Percentiles rank a stretch among this genome's conserved stretches.
Evolutionary conservation across 2,797 vertebrate genomes (phyloP).

Genomic region (Mastacembelus armatus): DNA sequence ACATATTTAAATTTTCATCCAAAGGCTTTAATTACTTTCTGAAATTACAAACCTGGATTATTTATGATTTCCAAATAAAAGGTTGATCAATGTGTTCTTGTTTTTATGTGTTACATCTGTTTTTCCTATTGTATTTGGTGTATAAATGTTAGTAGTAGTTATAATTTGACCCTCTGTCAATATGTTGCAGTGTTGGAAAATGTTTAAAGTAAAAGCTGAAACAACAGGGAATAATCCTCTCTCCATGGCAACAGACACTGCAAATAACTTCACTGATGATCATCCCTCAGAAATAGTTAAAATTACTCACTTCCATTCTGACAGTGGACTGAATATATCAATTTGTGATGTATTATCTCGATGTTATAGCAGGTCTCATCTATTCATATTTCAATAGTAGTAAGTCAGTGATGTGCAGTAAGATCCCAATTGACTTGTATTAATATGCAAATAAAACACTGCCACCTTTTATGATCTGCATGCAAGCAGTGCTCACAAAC

Average conservation of each 20-base stretch:
- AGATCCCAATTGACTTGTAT: background rate
- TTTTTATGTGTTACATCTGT: no score
- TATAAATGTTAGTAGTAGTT: no score
- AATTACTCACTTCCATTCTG: constrained; percentile 17
- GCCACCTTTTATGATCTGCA: background rate
- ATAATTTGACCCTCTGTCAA: background rate
- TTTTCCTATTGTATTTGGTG: no score
- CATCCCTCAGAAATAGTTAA: constrained; percentile 30
- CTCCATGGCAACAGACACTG: constrained; percentile 50
- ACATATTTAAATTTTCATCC: background rate
- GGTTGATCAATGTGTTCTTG: no score
- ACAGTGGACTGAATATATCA: constrained; percentile 4
- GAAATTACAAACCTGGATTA: background rate
- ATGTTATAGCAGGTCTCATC: background rate
- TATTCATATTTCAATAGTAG: background rate
- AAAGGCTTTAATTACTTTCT: background rate
- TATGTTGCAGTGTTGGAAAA: background rate
- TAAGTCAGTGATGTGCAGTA: background rate
- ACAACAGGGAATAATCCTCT: constrained; percentile 11
- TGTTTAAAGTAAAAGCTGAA: constrained; percentile 5
- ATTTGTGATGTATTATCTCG: background rate
- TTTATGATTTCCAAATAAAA: no score
- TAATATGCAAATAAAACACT: no score
- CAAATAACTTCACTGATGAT: constrained; percentile 50
- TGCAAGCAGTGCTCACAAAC: background rate